Evolutionary conservation across 2,797 vertebrate genomes (phyloP), one percentile per base, ranked within the genome.

Genomic region (Anguilla anguilla): DNA sequence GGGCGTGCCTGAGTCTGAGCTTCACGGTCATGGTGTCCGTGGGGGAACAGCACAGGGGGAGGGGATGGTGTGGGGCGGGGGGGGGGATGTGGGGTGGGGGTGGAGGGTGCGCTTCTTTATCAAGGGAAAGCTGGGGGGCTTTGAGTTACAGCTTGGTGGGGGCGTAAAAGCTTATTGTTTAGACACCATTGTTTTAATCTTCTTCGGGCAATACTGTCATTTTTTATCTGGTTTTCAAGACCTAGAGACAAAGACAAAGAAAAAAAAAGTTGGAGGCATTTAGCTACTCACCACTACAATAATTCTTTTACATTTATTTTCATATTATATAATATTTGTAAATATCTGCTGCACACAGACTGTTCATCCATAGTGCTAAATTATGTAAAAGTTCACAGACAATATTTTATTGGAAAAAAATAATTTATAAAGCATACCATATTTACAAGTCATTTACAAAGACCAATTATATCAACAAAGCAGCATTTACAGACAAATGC

Each of bases 21-120:
- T 89, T 94, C 91, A 91, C 92, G 88, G 89, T 90, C 93, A 95
- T 95, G 93, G 94, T 95, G 92, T 92, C 93, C 91, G 90, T 87
- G 89, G 92, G 88, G 84, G 61, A 89, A 91, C 87, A 88, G 57
- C 57, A 17, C 57, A 88, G 83, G 51, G n/a, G 25, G 64, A 2
- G 61, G 19, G 19, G 61, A 5, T 19, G 17, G 59, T 64, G 59
- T 64, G 59, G 59, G 17, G 3, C 43, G 64, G 1, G 64, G 25
- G 25, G 25, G 22, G 4, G 17, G 61, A n/a, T n/a, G 25, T 67
- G 64, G 64, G 5, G 6, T n/a, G 17, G 15, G 3, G 15, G 77
- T 19, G 77, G 15, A 9, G 6, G 43, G 79, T 7, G 79, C 43
- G 3, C 46, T 49, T 51, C 79, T 51, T 17, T 79, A 17, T 46